phyloP scores from a whole-genome alignment of 2,797 vertebrate species.

The Helostoma temminkii region DNA sequence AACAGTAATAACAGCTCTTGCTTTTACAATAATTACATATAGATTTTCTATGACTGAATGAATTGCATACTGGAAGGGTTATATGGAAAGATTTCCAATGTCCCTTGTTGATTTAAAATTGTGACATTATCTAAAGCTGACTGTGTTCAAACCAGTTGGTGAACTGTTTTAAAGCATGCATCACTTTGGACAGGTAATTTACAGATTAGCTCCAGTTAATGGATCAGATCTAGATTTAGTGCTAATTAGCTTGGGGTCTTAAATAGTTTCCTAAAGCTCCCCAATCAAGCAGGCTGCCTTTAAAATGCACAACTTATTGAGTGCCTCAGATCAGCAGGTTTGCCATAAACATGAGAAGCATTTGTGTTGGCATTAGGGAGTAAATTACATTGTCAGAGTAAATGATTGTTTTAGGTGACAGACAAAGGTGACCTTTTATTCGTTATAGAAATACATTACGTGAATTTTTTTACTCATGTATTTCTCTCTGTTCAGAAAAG shows the following conservation, averaged over 20 bases:
- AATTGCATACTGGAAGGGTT: constrained; percentile 62
- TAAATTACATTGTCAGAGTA: constrained; percentile 62
- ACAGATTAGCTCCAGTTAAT: constrained; percentile 70
- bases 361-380: constrained; percentile 26
- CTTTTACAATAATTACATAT: constrained; percentile 78
- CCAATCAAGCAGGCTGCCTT: constrained; percentile 52
- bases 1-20: constrained; percentile 68
- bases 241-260: constrained; percentile 67
- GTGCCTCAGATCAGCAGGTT: constrained; percentile 41
- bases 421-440: constrained; percentile 70
- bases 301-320: constrained; percentile 50
- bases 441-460: constrained; percentile 60
- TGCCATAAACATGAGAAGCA: constrained; percentile 29
- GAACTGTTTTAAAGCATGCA: constrained; percentile 43
- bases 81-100: constrained; percentile 36
- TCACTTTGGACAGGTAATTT: constrained; percentile 70
- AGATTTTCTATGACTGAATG: constrained; percentile 75
- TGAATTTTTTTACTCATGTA: constrained; percentile 49
- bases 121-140: constrained; percentile 57
- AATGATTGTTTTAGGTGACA: constrained; percentile 62
- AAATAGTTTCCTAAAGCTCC: constrained; percentile 68
- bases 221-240: constrained; percentile 66
- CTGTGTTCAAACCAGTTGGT: constrained; percentile 24
- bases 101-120: constrained; percentile 48
- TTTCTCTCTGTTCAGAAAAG: constrained; percentile 60